Percentiles rank a stretch among this genome's conserved stretches.
Conservation (phyloP, 2,888 invertebrate species). For the Heliothis peltigera region DNA sequence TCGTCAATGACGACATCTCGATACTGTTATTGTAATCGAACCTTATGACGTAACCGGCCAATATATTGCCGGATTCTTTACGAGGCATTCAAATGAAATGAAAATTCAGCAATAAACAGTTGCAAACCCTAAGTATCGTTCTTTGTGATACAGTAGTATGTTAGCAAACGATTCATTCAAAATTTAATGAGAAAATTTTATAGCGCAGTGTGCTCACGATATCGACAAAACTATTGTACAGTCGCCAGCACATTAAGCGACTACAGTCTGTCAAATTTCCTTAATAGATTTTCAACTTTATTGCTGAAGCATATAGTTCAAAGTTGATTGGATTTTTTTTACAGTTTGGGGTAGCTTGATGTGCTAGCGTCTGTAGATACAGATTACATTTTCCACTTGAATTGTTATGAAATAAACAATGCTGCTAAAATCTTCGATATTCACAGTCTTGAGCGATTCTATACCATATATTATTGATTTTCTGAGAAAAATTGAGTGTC, state of each 20-base stretch:
- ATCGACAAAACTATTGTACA: neutral
- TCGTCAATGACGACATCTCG: slow-evolving; percentile 27
- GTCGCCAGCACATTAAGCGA: no score
- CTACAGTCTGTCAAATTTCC: no score
- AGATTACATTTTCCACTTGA: slow-evolving; percentile 39
- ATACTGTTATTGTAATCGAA: slow-evolving; percentile 35
- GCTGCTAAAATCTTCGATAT: neutral
- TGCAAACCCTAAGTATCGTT: slow-evolving; percentile 23
- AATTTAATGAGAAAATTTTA: slow-evolving; percentile 56
- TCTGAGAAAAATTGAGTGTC: slow-evolving; percentile 13
- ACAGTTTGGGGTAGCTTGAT: no score
- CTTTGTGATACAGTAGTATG: neutral
- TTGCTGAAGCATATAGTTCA: no score
- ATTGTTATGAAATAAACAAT: slow-evolving; percentile 17
- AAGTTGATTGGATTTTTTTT: no score
- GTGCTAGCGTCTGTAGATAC: no score
- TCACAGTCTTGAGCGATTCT: slow-evolving; percentile 2
- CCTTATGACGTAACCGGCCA: slow-evolving; percentile 32
- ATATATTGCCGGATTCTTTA: slow-evolving; percentile 15
- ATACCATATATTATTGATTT: slow-evolving; percentile 23
- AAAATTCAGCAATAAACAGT: slow-evolving; percentile 36
- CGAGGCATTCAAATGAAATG: slow-evolving; percentile 32
- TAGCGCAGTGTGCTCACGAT: slow-evolving; percentile 19
- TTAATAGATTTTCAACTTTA: no score
- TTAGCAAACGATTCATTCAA: slow-evolving; percentile 23